Percentiles rank a stretch among this genome's conserved stretches.
Conservation (phyloP, 2,113 vertebrate species). For the Lontra canadensis region DNA sequence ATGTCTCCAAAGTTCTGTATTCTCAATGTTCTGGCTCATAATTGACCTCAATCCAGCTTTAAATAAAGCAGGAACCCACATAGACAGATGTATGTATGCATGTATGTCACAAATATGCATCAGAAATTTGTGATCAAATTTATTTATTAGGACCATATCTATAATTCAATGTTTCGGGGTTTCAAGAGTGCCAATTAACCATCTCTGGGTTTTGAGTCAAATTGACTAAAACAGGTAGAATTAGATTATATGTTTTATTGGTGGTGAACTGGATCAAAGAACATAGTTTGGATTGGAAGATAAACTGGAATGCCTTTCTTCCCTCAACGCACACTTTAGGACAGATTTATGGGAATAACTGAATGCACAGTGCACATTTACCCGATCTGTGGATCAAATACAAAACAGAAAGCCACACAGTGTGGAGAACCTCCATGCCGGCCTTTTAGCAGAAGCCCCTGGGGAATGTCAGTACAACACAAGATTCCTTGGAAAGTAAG, state of each 20-base stretch:
- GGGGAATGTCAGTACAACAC: neutral
- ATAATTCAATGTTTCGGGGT: neutral
- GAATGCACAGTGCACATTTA: neutral
- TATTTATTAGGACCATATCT: neutral
- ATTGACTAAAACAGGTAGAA: neutral
- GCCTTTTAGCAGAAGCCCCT: neutral
- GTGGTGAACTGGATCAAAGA: neutral
- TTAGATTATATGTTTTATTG: neutral
- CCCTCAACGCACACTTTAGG: neutral
- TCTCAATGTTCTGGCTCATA: neutral
- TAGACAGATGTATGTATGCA: neutral
- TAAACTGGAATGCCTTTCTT: neutral
- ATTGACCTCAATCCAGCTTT: neutral
- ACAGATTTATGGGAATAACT: neutral
- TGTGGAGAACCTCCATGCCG: neutral
- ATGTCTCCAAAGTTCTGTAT: neutral
- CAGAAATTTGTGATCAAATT: neutral
- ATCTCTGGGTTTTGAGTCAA: constrained; percentile 4
- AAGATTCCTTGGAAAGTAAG: neutral
- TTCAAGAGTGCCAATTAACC: neutral
- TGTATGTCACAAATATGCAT: neutral
- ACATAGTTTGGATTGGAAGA: neutral
- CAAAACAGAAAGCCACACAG: neutral
- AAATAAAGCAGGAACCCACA: neutral
- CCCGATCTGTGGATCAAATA: neutral